Evolutionary conservation across 2,888 invertebrate genomes (phyloP).

Genomic region (Protodeltote pygarga): DNA sequence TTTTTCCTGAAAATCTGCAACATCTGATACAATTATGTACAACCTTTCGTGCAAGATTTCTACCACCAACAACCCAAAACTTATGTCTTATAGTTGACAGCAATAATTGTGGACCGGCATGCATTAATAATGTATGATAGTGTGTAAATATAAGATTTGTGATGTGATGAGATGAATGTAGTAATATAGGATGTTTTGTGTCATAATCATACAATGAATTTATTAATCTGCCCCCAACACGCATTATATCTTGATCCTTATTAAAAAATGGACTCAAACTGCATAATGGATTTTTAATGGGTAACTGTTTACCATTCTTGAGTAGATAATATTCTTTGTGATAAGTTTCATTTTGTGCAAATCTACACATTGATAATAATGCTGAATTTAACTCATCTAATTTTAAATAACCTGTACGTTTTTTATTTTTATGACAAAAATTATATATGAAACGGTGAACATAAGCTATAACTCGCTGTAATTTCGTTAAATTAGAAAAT

Average conservation of each 20-base stretch:
- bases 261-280: not conserved
- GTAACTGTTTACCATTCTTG: not conserved
- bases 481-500: conserved; percentile 14
- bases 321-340: not conserved
- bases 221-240: not conserved
- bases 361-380: not conserved
- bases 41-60: not conserved
- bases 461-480: conserved; percentile 26
- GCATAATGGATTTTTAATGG: not conserved
- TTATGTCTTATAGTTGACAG: not conserved
- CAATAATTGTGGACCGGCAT: not conserved
- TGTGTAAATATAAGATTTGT: not conserved
- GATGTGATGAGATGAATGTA: not conserved
- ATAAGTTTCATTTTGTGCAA: not conserved
- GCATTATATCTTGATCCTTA: not conserved
- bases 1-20: not conserved
- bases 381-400: not conserved
- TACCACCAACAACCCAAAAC: not conserved
- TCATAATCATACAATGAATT: not conserved
- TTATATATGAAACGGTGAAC: conserved; percentile 29
- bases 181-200: not conserved
- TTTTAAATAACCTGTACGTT: not conserved
- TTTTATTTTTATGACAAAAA: not conserved
- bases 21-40: not conserved
- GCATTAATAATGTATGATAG: not conserved